Evolutionary conservation across 2,113 vertebrate genomes (phyloP), one percentile per base, ranked within the genome.

Genomic region (Oreochromis tanganicae): DNA sequence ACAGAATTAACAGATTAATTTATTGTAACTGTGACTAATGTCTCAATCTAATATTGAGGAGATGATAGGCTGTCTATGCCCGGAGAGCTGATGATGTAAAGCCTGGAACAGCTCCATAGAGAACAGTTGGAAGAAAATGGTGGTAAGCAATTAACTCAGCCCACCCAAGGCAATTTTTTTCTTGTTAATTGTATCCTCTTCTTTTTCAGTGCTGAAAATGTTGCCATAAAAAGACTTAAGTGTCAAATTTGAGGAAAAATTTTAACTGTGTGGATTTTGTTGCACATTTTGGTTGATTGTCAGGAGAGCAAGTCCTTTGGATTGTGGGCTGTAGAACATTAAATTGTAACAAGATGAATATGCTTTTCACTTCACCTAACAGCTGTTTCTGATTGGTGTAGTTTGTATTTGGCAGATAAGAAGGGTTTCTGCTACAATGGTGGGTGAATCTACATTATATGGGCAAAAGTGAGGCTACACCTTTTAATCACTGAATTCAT

Each of bases 11-110:
- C 63, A 75, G 73, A 84, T 85, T 1, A 4, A 75, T 50, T 71
- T 71, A 73, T 59, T 86, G 1, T 27, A 88, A 1, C 81, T 48
- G 52, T 85, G 59, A 52, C 34, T 84, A 85, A 87, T 79, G 55
- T 43, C 27, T 79, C 34, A 78, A 46, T 90, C 86, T 82, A 85
- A 80, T 87, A 90, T 86, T 87, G 80, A 80, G 34, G 88, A 82
- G 48, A 71, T 8, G 29, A 84, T 71, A 41, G 27, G 11, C 10
- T 89, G 29, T 10, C 5, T 24, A 68, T 83, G 79, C 89, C 68
- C 10, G 9, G 54, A 83, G 24, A 81, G 71, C 68, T 66, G 66
- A 17, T 75, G 87, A 87, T 52, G 68, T 66, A 78, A 87, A 66
- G 82, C 38, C 27, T 78, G 61, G 57, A 89, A 78, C 41, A 8